Base-by-base conservation (phyloP, 2,113 vertebrate genomes). In the Gracilinanus agilis region DNA sequence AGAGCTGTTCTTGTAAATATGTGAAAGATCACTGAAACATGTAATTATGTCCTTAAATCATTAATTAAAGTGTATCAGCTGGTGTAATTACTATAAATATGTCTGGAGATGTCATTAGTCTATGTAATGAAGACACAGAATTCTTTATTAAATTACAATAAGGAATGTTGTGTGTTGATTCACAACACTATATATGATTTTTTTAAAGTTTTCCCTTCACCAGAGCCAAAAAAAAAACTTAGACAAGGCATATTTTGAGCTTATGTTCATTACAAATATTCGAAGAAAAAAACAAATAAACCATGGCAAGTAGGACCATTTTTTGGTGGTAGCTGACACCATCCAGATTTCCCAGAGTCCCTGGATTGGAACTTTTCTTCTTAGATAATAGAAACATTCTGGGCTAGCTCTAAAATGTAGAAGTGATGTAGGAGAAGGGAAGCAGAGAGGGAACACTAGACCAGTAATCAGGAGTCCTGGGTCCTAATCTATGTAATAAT, bases 21-120 rank as follows among this genome's bases (percentile, higher is more conserved):
- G 96, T 95, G 96, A 98, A 97, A 98, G 95, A 97, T 96, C 97
- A 97, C 92, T 95, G 96, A 97, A 98, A 98, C 97, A 95, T 55
- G 94, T 97, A 98, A 97, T 97, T 98, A 95, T 53, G 93, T 95
- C 98, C 98, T 98, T 98, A 98, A 98, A 97, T 98, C 95, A 98
- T 98, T 98, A 98, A 98, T 98, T 98, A 97, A 98, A 96, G 91
- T 92, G 75, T 96, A 96, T 98, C 96, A 97, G 98, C 98, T 98
- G 97, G 96, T 98, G 97, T 97, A 98, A 98, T 98, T 98, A 97
- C 98, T 96, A 96, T 98, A 98, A 98, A 96, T 97, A 98, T 98
- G 96, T 96, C 98, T 96, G 97, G 97, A 98, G 97, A 97, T 97
- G 98, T 98, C 97, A 98, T 96, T 98, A 98, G 98, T 98, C 98